Evolutionary conservation across 1,140 invertebrate species (phyloP), one percentile per base, ranked within the genome.

Genomic region (Hycleus phaleratus): DNA sequence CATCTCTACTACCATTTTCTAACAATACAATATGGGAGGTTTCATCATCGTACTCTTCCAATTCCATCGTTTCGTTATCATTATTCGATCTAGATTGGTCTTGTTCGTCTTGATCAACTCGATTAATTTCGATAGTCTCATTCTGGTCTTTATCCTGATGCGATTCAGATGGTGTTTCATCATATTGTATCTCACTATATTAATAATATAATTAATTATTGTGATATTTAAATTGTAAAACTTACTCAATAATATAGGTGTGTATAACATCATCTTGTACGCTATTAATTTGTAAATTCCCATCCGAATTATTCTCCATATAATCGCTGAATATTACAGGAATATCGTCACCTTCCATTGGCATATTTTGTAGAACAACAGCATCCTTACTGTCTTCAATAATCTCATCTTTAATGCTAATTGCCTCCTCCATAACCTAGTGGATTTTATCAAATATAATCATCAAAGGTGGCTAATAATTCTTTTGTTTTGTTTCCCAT

Each of bases 281-380:
- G 12, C 60, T 62, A 55, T 66, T 65, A 38, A 73, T 68, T 42
- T 69, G 49, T 9, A 71, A 49, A 59, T 71, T 71, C 26, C 70
- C 69, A 68, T 73, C 67, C 7, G 66, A 64, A 52, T 71, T 66
- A 32, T 57, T 49, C 38, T 50, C 46, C 25, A 50, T 40, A 38
- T 56, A 64, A 24, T 58, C 46, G 24, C 63, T 55, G 43, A 66
- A 42, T 10, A 68, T 49, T 9, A 63, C 45, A 12, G 66, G 60
- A 49, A 55, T 53, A 18, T 59, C 58, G 18, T 53, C 52, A 10
- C 26, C 61, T 12, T 63, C 59, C 43, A 68, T 46, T 1, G 40
- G 9, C 39, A 68, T 60, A 40, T 66, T 63, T 48, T 60, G 43
- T 7, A 66, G 38, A 8, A 61, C 54, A 9, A 60, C 56, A 56